Evolutionary conservation across 2,888 invertebrate species (phyloP).

Genomic region (Tinea trinotella): DNA sequence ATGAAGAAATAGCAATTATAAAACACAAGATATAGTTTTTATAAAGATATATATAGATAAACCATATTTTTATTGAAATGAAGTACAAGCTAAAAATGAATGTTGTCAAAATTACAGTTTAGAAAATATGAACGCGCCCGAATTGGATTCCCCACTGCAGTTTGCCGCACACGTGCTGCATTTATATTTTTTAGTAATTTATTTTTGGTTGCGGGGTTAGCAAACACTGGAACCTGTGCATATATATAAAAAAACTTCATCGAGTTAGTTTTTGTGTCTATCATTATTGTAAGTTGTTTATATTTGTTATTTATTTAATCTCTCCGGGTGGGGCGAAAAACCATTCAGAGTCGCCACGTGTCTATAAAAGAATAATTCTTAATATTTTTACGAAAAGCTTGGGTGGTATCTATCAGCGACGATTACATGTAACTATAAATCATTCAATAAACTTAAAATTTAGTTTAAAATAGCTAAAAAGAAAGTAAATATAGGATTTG

Average conservation of each 20-base stretch:
- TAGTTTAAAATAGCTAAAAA: neutral
- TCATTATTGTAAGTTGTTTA: neutral
- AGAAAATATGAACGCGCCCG: conserved; percentile 1
- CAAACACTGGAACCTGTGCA: neutral
- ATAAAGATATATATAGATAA: no score
- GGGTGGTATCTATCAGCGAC: neutral
- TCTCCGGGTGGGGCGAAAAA: conserved; percentile 60
- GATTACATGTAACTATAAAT: neutral
- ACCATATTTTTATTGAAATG: no score
- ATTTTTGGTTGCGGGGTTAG: conserved; percentile 48
- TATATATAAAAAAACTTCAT: neutral
- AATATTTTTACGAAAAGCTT: conserved; percentile 36
- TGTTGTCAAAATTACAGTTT: no score
- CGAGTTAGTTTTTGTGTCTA: conserved; percentile 6
- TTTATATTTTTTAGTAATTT: conserved; percentile 61
- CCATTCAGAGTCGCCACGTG: conserved; percentile 66
- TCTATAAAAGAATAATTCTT: conserved; percentile 31
- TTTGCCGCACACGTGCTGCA: conserved; percentile 70
- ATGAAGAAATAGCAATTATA: no score
- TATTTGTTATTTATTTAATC: conserved; percentile 55
- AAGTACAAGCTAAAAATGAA: no score
- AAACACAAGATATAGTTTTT: no score
- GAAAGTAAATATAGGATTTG: neutral
- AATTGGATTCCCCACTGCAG: conserved; percentile 33
- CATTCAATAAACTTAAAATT: neutral